phyloP scores from a whole-genome alignment of 2,797 vertebrate species.

The Catamblyrhynchus diadema region DNA sequence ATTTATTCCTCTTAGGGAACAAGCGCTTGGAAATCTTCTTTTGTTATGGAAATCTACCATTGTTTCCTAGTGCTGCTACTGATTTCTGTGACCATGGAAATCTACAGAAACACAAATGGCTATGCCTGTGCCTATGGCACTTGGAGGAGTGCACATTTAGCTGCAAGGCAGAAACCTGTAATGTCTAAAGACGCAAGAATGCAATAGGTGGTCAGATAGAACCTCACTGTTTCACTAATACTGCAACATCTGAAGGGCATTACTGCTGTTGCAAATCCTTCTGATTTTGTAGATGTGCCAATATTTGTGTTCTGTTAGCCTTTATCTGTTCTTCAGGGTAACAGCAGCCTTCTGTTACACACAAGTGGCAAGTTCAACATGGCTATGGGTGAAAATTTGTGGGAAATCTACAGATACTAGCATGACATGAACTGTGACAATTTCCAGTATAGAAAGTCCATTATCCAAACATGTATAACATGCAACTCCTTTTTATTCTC shows the following conservation, averaged over 20 bases:
- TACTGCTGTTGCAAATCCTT: not conserved
- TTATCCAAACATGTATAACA: not conserved
- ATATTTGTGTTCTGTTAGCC: not conserved
- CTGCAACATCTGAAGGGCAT: not conserved
- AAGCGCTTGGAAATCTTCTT: not conserved
- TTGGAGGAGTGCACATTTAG: not conserved
- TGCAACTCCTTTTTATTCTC: not conserved
- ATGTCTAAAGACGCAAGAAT: not conserved
- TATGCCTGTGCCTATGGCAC: not conserved
- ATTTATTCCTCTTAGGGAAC: not conserved
- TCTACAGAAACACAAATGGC: conserved; percentile 13
- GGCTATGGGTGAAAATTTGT: not conserved
- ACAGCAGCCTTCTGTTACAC: not conserved
- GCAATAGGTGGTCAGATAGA: not conserved
- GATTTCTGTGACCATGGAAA: conserved; percentile 27
- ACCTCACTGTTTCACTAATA: not conserved
- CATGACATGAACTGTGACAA: not conserved
- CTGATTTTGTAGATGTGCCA: not conserved
- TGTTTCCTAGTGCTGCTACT: conserved; percentile 14
- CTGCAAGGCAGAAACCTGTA: not conserved
- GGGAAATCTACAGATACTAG: not conserved
- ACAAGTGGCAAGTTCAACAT: not conserved
- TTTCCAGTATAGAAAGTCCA: not conserved
- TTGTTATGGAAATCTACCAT: conserved; percentile 50
- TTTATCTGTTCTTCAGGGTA: not conserved